Evolutionary conservation across 2,113 vertebrate genomes (phyloP).

Genomic region (Mungos mungo): DNA sequence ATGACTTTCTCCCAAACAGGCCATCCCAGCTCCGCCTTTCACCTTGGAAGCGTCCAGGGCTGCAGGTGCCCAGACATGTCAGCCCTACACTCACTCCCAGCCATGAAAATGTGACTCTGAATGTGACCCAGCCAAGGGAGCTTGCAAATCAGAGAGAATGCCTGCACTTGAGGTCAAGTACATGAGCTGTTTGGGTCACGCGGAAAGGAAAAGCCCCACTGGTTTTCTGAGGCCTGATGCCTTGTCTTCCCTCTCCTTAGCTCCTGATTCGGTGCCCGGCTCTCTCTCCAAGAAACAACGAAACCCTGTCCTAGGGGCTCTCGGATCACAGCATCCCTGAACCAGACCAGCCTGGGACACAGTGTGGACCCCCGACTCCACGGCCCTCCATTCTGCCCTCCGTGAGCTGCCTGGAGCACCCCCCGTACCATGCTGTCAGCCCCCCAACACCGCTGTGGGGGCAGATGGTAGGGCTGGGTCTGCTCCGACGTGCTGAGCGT

Average conservation of each 20-base stretch:
- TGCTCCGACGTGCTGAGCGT: accelerated
- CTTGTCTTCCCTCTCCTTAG: accelerated
- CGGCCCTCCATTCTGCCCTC: not conserved
- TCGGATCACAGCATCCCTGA: not conserved
- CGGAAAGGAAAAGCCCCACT: not conserved
- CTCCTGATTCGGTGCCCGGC: too few species aligned
- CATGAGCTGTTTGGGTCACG: not conserved
- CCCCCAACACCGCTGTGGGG: too few species aligned
- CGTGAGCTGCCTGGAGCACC: not conserved
- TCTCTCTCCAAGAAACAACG: not conserved
- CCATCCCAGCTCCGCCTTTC: too few species aligned
- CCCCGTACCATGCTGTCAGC: too few species aligned
- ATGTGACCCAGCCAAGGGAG: not conserved
- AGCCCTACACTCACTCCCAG: not conserved
- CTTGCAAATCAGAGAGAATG: not conserved
- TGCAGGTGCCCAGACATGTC: not conserved
- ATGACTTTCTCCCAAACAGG: not conserved
- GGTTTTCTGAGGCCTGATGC: not conserved
- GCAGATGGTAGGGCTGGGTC: accelerated
- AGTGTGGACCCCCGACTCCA: accelerated
- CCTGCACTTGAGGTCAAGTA: not conserved
- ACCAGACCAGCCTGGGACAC: not conserved
- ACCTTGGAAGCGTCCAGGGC: too few species aligned
- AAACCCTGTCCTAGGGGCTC: not conserved
- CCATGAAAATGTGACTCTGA: not conserved